Evolutionary conservation across 35 echinoderm and acorn worm genomes (phyloP).

Genomic region (Stichopus chloronotus): DNA sequence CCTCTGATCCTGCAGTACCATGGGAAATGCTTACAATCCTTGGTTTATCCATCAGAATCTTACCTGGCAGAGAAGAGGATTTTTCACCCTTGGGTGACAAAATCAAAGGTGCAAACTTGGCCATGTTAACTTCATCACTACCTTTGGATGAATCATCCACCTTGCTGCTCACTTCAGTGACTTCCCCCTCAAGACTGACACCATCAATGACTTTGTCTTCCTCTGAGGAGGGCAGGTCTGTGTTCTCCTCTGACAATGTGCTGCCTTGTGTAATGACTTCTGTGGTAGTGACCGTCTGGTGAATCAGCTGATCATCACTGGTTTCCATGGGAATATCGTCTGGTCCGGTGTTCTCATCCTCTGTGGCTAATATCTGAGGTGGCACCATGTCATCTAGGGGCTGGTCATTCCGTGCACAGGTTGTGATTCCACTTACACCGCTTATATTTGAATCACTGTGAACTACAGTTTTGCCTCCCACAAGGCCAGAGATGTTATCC

Average conservation of each 20-base stretch:
- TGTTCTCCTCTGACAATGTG: conserved; percentile 1
- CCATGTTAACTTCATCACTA: conserved; percentile 45
- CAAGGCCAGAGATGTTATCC: not conserved
- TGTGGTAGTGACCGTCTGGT: conserved; percentile 20
- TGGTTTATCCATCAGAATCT: conserved; percentile 36
- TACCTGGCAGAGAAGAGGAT: not conserved
- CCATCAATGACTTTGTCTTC: conserved; percentile 45
- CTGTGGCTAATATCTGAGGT: conserved; percentile 52
- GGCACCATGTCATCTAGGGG: conserved; percentile 46
- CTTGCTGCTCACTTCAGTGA: not conserved
- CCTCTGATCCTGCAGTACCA: conserved; percentile 41
- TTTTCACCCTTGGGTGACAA: not conserved
- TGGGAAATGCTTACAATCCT: conserved; percentile 59
- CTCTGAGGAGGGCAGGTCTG: conserved; percentile 40
- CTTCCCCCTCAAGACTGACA: not conserved
- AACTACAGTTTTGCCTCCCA: conserved; percentile 1
- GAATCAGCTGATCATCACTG: conserved; percentile 15
- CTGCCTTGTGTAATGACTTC: not conserved
- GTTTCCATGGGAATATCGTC: conserved; percentile 53
- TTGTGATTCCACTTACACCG: conserved; percentile 44
- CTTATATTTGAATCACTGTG: conserved; percentile 23
- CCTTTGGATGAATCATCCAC: not conserved
- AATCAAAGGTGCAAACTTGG: conserved; percentile 55
- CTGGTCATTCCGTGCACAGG: conserved; percentile 33
- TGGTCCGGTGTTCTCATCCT: conserved; percentile 45